Percentiles rank a stretch among this genome's conserved stretches.
These are phyloP conservation scores for Drosophila takahashii DNA, from an alignment of 1,140 invertebrate genomes.

Conservation along the genomic window DNA sequence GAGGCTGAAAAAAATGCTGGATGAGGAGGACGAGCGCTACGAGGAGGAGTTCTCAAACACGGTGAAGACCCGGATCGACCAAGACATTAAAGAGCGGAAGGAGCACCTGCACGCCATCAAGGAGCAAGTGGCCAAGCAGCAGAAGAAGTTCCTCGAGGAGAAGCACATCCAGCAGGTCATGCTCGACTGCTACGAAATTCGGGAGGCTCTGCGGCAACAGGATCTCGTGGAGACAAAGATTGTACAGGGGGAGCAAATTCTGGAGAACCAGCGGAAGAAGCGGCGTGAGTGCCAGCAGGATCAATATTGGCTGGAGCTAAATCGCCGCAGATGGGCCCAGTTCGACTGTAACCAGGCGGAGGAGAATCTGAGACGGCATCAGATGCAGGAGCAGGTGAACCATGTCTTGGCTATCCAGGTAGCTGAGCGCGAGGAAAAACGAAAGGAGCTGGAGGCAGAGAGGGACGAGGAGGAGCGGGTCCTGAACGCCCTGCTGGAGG, in stretches of 20 bases:
- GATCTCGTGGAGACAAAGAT: constrained; percentile 57
- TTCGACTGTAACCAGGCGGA: constrained; percentile 42
- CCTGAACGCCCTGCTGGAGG: constrained; percentile 53
- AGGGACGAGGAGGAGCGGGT: constrained; percentile 48
- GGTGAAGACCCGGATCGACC: constrained; percentile 68
- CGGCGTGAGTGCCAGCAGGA: constrained; percentile 57
- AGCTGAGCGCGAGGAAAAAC: constrained; percentile 50
- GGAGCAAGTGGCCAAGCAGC: constrained; percentile 44
- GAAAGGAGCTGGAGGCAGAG: constrained; percentile 27
- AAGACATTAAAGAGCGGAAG: constrained; percentile 68
- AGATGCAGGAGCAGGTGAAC: constrained; percentile 45
- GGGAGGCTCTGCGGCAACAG: constrained; percentile 61
- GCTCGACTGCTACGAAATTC: constrained; percentile 73
- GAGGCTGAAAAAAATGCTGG: constrained; percentile 56
- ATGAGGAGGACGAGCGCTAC: constrained; percentile 67
- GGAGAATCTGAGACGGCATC: constrained; percentile 40
- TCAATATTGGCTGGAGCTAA: constrained; percentile 59
- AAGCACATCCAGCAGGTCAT: constrained; percentile 71
- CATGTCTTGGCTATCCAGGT: constrained; percentile 58
- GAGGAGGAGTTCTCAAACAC: constrained; percentile 74
- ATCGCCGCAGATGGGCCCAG: constrained; percentile 56
- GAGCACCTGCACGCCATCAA: constrained; percentile 61
- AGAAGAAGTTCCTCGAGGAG: constrained; percentile 55
- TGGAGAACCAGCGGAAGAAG: constrained; percentile 59
- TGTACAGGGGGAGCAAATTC: constrained; percentile 72